Conservation (phyloP, 2,797 vertebrate species). For the Lagocephalus sceleratus region DNA sequence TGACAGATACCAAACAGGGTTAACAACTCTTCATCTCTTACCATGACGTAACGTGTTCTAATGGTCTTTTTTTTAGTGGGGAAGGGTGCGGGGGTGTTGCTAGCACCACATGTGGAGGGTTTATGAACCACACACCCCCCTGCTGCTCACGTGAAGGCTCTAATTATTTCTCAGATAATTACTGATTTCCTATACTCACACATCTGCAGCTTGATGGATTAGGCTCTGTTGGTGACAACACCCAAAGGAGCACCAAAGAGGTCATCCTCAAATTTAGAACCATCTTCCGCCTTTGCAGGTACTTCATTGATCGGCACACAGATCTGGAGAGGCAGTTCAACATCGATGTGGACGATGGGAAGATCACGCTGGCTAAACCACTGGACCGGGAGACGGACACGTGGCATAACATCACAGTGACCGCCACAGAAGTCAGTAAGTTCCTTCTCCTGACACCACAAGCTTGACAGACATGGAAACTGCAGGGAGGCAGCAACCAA, state of each 20-base stretch:
- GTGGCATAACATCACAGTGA: constrained; percentile 99
- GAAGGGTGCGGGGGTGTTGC: constrained; percentile 14
- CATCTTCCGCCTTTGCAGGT: constrained; percentile 73
- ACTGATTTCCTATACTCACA: constrained; percentile 63
- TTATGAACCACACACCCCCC: constrained; percentile 69
- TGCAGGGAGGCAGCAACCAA: constrained; percentile 2
- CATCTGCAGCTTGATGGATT: constrained; percentile 56
- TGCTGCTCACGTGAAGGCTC: constrained; percentile 58
- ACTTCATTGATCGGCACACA: constrained; percentile 97
- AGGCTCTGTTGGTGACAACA: constrained; percentile 27
- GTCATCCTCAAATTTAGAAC: constrained; percentile 37
- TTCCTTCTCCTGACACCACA: constrained; percentile 37
- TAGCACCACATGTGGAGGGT: constrained; percentile 11
- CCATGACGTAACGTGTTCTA: constrained; percentile 48
- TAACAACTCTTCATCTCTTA: constrained; percentile 60
- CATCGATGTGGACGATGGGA: constrained; percentile 93
- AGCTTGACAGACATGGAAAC: constrained; percentile 8
- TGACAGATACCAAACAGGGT: constrained; percentile 62
- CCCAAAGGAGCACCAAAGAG: constrained; percentile 44
- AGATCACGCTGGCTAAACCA: constrained; percentile 91
- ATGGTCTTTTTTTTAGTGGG: constrained; percentile 34
- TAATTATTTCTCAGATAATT: constrained; percentile 83
- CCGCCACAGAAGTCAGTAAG: constrained; percentile 96
- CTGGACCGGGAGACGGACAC: constrained; percentile 91
- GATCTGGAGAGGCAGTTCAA: constrained; percentile 99